Conservation (phyloP, 2,888 invertebrate species). For the Mermis nigrescens region DNA sequence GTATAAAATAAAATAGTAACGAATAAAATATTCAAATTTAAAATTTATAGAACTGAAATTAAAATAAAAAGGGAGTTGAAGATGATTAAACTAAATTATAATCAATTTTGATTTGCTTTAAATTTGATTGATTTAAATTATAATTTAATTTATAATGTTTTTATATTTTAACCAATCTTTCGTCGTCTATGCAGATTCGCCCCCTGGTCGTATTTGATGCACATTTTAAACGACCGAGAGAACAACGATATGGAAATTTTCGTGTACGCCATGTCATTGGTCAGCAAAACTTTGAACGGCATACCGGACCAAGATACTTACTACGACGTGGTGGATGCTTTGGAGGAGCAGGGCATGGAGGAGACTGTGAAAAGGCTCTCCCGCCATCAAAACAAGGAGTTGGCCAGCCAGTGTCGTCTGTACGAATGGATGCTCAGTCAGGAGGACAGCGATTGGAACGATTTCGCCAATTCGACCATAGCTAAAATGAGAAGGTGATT, state of each 20-base stretch:
- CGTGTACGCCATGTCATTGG: constrained; percentile 81
- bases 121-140: too few species aligned
- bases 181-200: too few species aligned
- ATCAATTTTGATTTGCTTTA: too few species aligned
- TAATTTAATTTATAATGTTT: too few species aligned
- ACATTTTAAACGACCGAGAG: constrained; percentile 73
- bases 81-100: too few species aligned
- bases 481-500: constrained; percentile 14
- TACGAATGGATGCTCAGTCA: constrained; percentile 29
- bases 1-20: too few species aligned
- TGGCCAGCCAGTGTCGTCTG: constrained; percentile 25
- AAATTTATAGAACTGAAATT: too few species aligned
- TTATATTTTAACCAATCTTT: too few species aligned
- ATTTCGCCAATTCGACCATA: not conserved
- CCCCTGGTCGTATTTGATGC: constrained; percentile 60
- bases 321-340: constrained; percentile 83
- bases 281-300: constrained; percentile 43
- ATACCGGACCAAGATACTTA: constrained; percentile 57
- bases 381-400: constrained; percentile 18
- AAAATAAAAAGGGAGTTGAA: too few species aligned
- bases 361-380: constrained; percentile 23
- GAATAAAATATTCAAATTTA: too few species aligned
- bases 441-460: constrained; percentile 22
- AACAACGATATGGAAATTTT: constrained; percentile 64
- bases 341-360: constrained; percentile 57